phyloP scores from a whole-genome alignment of 1,140 invertebrate species.

The Ceratosolen fusciceps region DNA sequence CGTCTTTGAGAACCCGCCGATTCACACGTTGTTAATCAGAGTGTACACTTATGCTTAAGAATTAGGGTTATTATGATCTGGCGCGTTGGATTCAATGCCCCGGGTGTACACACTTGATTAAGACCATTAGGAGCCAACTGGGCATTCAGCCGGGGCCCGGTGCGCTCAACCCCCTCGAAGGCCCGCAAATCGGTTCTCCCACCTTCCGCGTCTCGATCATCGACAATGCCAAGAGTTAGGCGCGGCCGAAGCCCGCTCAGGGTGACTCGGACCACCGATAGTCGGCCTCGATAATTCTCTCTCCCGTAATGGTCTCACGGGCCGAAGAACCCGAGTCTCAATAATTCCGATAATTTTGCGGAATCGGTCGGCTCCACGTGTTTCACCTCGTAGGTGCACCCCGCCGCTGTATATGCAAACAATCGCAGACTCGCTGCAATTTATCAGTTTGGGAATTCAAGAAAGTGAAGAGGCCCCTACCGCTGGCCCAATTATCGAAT shows the following conservation, averaged over 20 bases:
- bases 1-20: constrained; percentile 59
- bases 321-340: too few relatives aligned
- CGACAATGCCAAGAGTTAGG: constrained; percentile 49
- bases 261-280: not conserved
- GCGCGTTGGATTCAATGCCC: constrained; percentile 56
- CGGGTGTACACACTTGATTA: constrained; percentile 70
- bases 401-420: too few relatives aligned
- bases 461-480: too few relatives aligned
- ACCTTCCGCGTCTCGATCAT: constrained; percentile 50
- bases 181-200: constrained; percentile 44
- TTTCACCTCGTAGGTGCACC: not conserved
- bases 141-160: constrained; percentile 54
- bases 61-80: constrained; percentile 69
- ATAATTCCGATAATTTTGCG: too few relatives aligned
- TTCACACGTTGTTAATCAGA: constrained; percentile 72
- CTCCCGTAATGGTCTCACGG: not conserved
- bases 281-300: not conserved
- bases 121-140: constrained; percentile 67
- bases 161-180: constrained; percentile 34
- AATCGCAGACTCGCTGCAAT: too few relatives aligned
- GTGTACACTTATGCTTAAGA: constrained; percentile 72
- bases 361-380: not conserved
- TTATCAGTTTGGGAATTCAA: too few relatives aligned
- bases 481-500: too few relatives aligned
- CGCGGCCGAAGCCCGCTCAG: constrained; percentile 54